Percentiles rank a stretch among this genome's conserved stretches.
These are phyloP conservation scores for Albula glossodonta DNA, from an alignment of 2,113 vertebrate genomes.

Conservation along the genomic window DNA sequence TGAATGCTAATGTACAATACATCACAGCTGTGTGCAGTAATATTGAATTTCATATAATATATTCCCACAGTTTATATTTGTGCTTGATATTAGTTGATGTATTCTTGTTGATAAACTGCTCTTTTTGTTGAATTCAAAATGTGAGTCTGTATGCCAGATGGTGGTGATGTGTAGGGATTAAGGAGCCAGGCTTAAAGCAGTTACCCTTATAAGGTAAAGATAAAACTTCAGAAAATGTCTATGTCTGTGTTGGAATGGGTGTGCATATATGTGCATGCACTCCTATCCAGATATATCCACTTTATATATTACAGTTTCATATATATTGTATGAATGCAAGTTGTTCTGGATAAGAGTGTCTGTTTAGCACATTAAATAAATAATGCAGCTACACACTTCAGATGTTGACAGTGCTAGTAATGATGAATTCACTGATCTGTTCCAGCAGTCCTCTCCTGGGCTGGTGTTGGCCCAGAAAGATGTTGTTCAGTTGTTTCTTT, in stretches of 20 bases:
- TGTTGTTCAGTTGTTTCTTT: not conserved
- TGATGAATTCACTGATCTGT: conserved; percentile 38
- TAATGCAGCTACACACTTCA: not conserved
- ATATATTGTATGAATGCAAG: not conserved
- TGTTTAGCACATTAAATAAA: not conserved
- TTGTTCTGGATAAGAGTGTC: not conserved
- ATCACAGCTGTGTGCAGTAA: not conserved
- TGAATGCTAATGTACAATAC: not conserved
- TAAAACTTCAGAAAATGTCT: not conserved
- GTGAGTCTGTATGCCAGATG: not conserved
- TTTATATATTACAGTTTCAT: too few species aligned
- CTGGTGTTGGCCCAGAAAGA: not conserved
- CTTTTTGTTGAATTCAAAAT: not conserved
- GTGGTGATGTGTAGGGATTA: not conserved
- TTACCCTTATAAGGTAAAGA: not conserved
- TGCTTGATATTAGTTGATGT: not conserved
- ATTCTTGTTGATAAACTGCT: not conserved
- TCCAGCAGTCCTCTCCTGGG: conserved; percentile 10
- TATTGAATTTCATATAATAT: not conserved
- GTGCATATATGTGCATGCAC: not conserved
- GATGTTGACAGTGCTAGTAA: conserved; percentile 34
- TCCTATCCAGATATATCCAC: too few species aligned
- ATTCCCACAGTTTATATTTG: not conserved
- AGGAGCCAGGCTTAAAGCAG: not conserved
- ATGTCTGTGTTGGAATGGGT: not conserved